Evolutionary conservation across 1,140 invertebrate genomes (phyloP).

Genomic region (Coelopa frigida): DNA sequence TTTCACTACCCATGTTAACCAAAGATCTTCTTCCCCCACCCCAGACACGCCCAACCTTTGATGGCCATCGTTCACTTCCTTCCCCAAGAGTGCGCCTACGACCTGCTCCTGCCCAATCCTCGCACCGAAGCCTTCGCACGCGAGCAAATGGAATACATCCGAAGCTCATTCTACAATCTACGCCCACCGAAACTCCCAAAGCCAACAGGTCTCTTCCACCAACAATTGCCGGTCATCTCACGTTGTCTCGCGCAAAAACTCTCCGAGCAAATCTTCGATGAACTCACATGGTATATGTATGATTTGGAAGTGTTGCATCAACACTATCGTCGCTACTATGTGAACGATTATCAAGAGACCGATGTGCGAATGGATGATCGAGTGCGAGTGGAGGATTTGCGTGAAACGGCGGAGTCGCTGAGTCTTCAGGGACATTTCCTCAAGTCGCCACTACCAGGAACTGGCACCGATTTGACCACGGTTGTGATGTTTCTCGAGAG

Average conservation of each 20-base stretch:
- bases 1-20: background rate
- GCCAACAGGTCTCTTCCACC: conserved; percentile 28
- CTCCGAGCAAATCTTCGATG: conserved; percentile 24
- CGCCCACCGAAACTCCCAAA: conserved; percentile 19
- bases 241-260: conserved; percentile 23
- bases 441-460: conserved; percentile 15
- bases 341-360: conserved; percentile 19
- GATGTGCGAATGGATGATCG: conserved; percentile 20
- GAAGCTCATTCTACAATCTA: conserved; percentile 18
- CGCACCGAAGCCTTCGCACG: conserved; percentile 16
- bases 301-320: conserved; percentile 28
- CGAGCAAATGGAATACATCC: conserved; percentile 22
- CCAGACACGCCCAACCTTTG: conserved; percentile 18
- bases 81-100: conserved; percentile 28
- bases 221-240: conserved; percentile 31
- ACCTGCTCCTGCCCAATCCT: conserved; percentile 29
- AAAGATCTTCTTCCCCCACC: background rate
- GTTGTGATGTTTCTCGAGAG: conserved; percentile 29
- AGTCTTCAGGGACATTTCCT: conserved; percentile 27
- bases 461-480: conserved; percentile 15
- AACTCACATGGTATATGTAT: conserved; percentile 30
- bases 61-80: conserved; percentile 29
- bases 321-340: conserved; percentile 27
- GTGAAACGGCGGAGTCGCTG: conserved; percentile 20
- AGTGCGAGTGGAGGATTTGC: conserved; percentile 9